Base-by-base conservation (phyloP, 2,797 vertebrate genomes). In the Labroides dimidiatus region DNA sequence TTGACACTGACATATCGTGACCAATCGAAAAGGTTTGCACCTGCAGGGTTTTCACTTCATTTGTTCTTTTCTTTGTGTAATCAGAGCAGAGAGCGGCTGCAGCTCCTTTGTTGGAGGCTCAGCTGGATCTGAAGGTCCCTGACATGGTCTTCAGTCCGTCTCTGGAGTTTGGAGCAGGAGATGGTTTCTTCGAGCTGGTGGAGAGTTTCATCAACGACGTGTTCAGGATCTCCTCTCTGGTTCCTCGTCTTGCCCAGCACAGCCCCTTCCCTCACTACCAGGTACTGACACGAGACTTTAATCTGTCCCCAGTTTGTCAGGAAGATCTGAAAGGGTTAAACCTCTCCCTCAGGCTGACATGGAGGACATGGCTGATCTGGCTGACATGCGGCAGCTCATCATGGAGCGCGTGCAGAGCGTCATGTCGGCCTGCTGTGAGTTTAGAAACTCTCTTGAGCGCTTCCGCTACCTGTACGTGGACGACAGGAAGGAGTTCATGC, bases 71-170 rank as follows among this genome's bases (percentile, higher is more conserved):
- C 63, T n/a, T 6, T 47, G 44, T 51, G 13, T 23, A 1, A 51
- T 1, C 85, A 99, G 97, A 98, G 72, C 77, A 91, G 55, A 92
- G 83, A 60, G 77, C 92, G 11, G 93, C 69, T 0, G 57, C 93
- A 0, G 65, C 93, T 0, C 96, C 97, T 0, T 80, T 99, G 4
- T 96, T 99, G 86, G 95, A 98, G 85, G 93, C 90, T 41, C 95
- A 95, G 56, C 80, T 99, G 84, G 93, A 94, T 53, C 92, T 99
- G 10, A 89, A 85, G 64, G 69, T 93, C 50, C 96, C 96, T 47
- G 94, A 98, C 66, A 82, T 98, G 89, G 70, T 97, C 30, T 99
- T 98, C 78, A 77, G 2, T 20, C 98, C 98, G 0, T 94, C 96
- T 4, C 24, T 98, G 93, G 96, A 99, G 24, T 72, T 85, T 2